Percentiles rank a stretch among this genome's conserved stretches.
These are phyloP conservation scores for Herminia tarsipennalis DNA, from an alignment of 2,888 invertebrate species.

Conservation along the genomic window DNA sequence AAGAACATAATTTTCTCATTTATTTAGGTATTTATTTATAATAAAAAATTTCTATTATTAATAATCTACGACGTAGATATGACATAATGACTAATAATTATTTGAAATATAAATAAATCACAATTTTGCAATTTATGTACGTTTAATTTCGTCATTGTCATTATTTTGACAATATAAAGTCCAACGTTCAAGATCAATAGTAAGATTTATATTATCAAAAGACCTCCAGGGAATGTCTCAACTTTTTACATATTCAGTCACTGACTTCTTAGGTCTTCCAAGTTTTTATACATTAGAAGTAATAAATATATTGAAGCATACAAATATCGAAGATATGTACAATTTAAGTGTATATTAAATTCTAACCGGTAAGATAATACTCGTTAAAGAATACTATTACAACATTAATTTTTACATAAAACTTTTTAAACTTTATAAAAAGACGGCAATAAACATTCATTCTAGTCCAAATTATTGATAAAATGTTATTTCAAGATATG, in stretches of 20 bases:
- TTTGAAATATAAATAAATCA: constrained; percentile 33
- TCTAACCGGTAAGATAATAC: constrained; percentile 43
- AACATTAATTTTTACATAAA: constrained; percentile 42
- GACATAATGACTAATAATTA: constrained; percentile 32
- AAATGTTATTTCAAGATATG: constrained; percentile 40
- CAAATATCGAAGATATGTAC: constrained; percentile 44
- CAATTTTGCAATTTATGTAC: constrained; percentile 30
- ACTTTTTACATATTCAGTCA: constrained; percentile 27
- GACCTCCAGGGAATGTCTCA: constrained; percentile 10
- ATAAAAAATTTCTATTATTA: constrained; percentile 40
- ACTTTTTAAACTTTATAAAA: constrained; percentile 34
- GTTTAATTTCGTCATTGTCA: constrained; percentile 12
- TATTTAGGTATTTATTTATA: constrained; percentile 34
- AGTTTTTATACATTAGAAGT: constrained; percentile 14
- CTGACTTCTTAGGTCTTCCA: constrained; percentile 27
- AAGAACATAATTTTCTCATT: constrained; percentile 35
- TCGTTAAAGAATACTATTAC: constrained; percentile 43
- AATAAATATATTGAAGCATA: constrained; percentile 40
- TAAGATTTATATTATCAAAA: too few relatives aligned
- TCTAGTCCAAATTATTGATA: constrained; percentile 34
- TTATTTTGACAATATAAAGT: constrained; percentile 8
- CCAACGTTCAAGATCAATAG: too few relatives aligned
- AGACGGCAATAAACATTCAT: constrained; percentile 34
- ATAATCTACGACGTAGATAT: constrained; percentile 32
- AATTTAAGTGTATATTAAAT: constrained; percentile 34